Evolutionary conservation across 1,140 invertebrate species (phyloP).

Genomic region (Drosophila repleta): DNA sequence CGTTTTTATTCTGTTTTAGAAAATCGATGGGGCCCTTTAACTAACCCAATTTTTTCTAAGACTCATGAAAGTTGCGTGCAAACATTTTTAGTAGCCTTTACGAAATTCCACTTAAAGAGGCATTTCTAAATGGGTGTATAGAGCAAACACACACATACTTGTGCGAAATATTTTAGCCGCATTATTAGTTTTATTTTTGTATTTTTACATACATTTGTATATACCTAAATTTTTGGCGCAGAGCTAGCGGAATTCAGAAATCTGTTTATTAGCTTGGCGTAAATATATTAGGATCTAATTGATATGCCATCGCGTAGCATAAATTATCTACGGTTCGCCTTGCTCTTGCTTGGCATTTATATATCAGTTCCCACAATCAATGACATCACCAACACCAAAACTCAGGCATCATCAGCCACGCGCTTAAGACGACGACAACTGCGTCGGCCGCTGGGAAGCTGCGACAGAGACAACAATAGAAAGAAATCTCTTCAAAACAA

Average conservation of each 20-base stretch:
- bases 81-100: conserved; percentile 4
- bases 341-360: conserved; percentile 15
- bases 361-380: conserved; percentile 49
- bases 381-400: conserved; percentile 62
- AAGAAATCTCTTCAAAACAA: conserved; percentile 30
- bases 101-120: neutral
- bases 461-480: conserved; percentile 32
- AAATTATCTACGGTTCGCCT: neutral
- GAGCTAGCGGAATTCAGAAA: neutral
- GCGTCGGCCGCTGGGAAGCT: conserved; percentile 11
- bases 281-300: conserved; percentile 6
- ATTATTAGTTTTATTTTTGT: neutral
- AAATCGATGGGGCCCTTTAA: conserved; percentile 52
- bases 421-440: conserved; percentile 49
- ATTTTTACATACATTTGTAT: neutral
- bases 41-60: neutral
- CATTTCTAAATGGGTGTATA: conserved; percentile 33
- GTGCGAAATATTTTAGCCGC: neutral
- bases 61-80: conserved; percentile 50
- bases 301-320: neutral
- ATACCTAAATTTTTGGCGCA: neutral
- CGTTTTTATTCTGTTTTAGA: conserved; percentile 8
- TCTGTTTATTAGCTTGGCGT: neutral
- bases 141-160: conserved; percentile 17
- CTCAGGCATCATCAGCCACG: conserved; percentile 22